Conservation (phyloP, 2,888 invertebrate genomes). For the Epiblema foenella region DNA sequence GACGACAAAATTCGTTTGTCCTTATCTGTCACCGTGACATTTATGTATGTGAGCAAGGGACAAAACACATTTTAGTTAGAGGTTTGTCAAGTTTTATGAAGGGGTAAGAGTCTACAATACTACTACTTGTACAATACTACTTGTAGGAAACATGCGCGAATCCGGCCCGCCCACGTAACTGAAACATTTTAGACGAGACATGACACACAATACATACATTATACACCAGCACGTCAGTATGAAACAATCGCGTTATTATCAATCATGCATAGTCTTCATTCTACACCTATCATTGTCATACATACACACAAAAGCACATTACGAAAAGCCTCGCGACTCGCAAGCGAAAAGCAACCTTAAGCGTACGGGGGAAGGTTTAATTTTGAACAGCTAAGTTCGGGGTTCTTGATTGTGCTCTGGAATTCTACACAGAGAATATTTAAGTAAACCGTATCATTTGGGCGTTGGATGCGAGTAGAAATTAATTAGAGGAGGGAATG, state of each 20-base stretch:
- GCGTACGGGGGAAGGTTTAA: not conserved
- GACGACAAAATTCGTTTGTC: no score
- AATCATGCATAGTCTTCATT: slow-evolving; percentile 27
- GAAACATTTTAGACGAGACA: slow-evolving; percentile 19
- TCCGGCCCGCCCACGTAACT: not conserved
- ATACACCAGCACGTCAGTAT: slow-evolving; percentile 2
- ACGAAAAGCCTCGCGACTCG: not conserved
- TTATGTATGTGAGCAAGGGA: no score
- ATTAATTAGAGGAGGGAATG: slow-evolving; percentile 29
- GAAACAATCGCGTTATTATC: slow-evolving; percentile 38
- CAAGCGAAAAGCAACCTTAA: slow-evolving; percentile 15
- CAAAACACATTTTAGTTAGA: no score
- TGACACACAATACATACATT: not conserved
- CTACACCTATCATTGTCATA: slow-evolving; percentile 19
- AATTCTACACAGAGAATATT: slow-evolving; percentile 40
- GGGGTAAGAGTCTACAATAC: no score
- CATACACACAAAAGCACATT: slow-evolving; percentile 24
- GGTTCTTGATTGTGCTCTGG: slow-evolving; percentile 29
- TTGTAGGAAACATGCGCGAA: not conserved
- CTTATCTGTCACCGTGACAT: no score
- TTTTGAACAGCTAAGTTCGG: not conserved
- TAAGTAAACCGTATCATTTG: slow-evolving; percentile 37
- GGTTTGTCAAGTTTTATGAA: no score
- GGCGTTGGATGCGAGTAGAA: slow-evolving; percentile 9
- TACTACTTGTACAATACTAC: no score